Base-by-base conservation (phyloP, 2,888 invertebrate species). In the Cremastinae sp. region DNA sequence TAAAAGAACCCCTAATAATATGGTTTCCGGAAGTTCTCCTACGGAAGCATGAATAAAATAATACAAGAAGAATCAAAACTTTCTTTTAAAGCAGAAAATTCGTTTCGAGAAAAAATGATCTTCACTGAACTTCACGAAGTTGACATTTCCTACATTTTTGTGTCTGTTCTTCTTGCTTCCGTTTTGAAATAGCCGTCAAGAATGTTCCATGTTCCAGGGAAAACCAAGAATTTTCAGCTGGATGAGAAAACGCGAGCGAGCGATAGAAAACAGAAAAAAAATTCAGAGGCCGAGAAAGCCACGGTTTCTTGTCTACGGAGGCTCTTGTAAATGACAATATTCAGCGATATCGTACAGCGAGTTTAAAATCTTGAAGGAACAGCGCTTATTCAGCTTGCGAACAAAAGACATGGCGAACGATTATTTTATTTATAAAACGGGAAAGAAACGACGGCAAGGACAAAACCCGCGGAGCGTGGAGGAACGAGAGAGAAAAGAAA, bases 341-440 rank as follows among this genome's bases (percentile, higher is more conserved):
- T 56, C 41, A 47, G 39, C 12, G 9, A 28, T 22, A 2, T 35
- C 16, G 22, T 12, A 49, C 28, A 28, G 5, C 28, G 28, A 28
- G 28, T 28, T 58, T 58, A 61, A 68, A 53, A 41, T 65, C 68
- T 43, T 56, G 45, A 51, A 59, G 58, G 72, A 71, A 53, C 49
- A 55, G 47, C 69, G 74, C 76, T 78, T 74, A 74, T 78, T 78
- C 69, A 70, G 37, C 51, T 45, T 59, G 62, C 55, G 72, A 81
- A 84, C 83, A 83, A 85, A 82, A 79, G 82, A 71, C 78, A 76
- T 76, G 75, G 75, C 51, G 70, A 80, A 74, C 79, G 81, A 85
- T 86, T 86, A 87, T 86, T 86, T 83, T 86, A 86, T 85, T 85
- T 86, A 85, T 81, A 82, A 53, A 55, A 28, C 12, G 18, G 5